Evolutionary conservation across 2,797 vertebrate genomes (phyloP).

Genomic region (Crossoptilon crossoptilon): DNA sequence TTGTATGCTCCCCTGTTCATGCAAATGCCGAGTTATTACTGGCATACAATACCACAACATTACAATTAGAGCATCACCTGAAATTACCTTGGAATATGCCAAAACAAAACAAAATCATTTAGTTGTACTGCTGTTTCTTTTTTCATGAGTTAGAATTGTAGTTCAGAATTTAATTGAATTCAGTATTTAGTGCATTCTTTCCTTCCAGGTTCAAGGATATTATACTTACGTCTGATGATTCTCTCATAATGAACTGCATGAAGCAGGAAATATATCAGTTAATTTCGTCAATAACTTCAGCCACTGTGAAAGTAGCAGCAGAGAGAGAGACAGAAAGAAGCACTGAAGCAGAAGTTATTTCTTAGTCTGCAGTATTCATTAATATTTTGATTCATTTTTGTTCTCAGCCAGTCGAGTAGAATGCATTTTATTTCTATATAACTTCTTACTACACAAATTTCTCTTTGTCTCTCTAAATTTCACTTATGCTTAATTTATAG

Average conservation of each 20-base stretch:
- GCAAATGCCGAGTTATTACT: neutral
- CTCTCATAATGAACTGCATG: neutral
- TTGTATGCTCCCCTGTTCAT: neutral
- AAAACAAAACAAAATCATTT: neutral
- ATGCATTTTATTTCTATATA: conserved; percentile 43
- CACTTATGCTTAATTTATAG: conserved; percentile 40
- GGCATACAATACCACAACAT: neutral
- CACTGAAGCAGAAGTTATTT: conserved; percentile 49
- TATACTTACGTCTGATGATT: neutral
- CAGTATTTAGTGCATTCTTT: neutral
- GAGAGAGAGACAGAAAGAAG: neutral
- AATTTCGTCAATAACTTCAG: conserved; percentile 2
- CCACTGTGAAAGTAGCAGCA: neutral
- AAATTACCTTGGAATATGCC: conserved; percentile 3
- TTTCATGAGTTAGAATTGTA: neutral
- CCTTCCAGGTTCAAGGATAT: neutral
- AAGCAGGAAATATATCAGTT: neutral
- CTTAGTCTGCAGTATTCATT: conserved; percentile 38
- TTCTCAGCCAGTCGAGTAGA: neutral
- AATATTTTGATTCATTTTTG: conserved; percentile 55
- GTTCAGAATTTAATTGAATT: neutral
- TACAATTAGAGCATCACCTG: neutral
- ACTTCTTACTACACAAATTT: conserved; percentile 6
- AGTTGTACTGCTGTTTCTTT: neutral
- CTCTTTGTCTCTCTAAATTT: neutral